These are phyloP conservation scores for Dynastes grantii DNA, from an alignment of 2,888 invertebrate genomes.

Conservation along the genomic window DNA sequence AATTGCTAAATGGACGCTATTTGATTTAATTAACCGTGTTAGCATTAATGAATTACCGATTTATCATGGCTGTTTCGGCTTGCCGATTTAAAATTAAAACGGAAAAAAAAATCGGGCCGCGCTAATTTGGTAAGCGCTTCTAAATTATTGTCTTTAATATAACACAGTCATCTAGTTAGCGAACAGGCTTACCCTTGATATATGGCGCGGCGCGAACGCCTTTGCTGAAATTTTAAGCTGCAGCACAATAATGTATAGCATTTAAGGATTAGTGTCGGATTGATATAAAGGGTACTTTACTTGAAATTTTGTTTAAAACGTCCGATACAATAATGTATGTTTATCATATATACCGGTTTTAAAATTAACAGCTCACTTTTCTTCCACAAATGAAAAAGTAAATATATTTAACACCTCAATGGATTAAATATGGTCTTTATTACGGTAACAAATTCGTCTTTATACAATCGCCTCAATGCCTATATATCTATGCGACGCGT, in stretches of 20 bases:
- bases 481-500: slow-evolving; percentile 18
- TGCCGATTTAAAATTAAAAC: slow-evolving; percentile 26
- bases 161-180: slow-evolving; percentile 64
- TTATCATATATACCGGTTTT: slow-evolving; percentile 57
- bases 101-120: slow-evolving; percentile 14
- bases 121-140: slow-evolving; percentile 43
- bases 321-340: slow-evolving; percentile 65
- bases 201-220: slow-evolving; percentile 62
- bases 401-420: slow-evolving; percentile 52
- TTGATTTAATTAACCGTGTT: slow-evolving; percentile 23
- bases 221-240: slow-evolving; percentile 66
- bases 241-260: slow-evolving; percentile 63
- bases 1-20: slow-evolving; percentile 7
- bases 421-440: slow-evolving; percentile 53
- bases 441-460: slow-evolving; percentile 53
- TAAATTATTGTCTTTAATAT: slow-evolving; percentile 55
- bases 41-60: slow-evolving; percentile 20
- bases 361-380: slow-evolving; percentile 53
- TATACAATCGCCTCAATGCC: slow-evolving; percentile 32
- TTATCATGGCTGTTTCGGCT: background rate
- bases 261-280: slow-evolving; percentile 65
- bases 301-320: too few species aligned
- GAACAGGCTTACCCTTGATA: slow-evolving; percentile 62
- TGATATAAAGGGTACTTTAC: too few species aligned
- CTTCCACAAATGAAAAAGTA: slow-evolving; percentile 49